phyloP scores from a whole-genome alignment of 2,797 vertebrate species.

The Poeciliopsis turneri region DNA sequence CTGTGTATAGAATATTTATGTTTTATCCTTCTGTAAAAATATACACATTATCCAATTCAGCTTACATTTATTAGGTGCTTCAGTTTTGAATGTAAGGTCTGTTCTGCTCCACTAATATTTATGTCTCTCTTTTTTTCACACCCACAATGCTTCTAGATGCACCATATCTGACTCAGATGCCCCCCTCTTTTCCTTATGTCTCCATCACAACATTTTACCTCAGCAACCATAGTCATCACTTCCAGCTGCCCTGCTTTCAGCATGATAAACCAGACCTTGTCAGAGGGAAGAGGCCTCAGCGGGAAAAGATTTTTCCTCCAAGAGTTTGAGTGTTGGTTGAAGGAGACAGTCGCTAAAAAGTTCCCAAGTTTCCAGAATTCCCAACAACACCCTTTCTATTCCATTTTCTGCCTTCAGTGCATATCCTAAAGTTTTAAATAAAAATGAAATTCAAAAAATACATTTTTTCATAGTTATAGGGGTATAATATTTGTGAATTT shows the following conservation, averaged over 20 bases:
- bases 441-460: constrained; percentile 27
- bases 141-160: not conserved
- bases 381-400: constrained; percentile 55
- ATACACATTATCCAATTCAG: not conserved
- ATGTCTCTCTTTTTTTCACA: constrained; percentile 6
- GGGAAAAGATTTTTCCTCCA: constrained; percentile 30
- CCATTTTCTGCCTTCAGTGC: constrained; percentile 57
- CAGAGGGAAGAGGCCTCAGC: constrained; percentile 35
- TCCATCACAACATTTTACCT: constrained; percentile 46
- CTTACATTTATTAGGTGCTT: not conserved
- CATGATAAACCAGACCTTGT: constrained; percentile 32
- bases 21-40: not conserved
- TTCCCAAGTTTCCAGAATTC: constrained; percentile 39
- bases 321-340: constrained; percentile 25
- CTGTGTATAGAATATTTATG: not conserved
- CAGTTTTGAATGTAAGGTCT: not conserved
- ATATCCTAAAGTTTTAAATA: constrained; percentile 44
- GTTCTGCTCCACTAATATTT: not conserved
- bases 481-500: constrained; percentile 54
- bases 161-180: constrained; percentile 14
- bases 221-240: constrained; percentile 15
- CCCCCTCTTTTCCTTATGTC: constrained; percentile 37
- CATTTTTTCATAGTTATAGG: constrained; percentile 17
- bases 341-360: constrained; percentile 28
- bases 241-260: constrained; percentile 40